A percentile compares a stretch with the other conserved stretches of the same genome.
phyloP scores from a whole-genome alignment of 53 echinoderm and acorn worm genomes.

The Zoroaster sp. region DNA sequence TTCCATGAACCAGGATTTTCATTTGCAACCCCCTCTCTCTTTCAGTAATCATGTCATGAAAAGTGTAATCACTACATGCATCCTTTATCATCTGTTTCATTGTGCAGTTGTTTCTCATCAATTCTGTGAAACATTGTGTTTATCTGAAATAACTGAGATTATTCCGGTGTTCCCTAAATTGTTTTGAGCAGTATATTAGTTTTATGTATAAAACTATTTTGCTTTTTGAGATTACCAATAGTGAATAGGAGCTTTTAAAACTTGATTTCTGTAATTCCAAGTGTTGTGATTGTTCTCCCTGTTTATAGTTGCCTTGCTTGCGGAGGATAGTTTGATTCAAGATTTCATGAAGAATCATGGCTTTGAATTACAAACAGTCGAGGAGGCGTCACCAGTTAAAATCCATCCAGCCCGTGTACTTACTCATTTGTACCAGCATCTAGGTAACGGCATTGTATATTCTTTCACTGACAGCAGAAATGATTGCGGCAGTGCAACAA shows the following conservation, averaged over 20 bases:
- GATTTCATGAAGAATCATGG: constrained; percentile 65
- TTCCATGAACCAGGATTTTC: too few relatives aligned
- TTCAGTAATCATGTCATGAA: too few relatives aligned
- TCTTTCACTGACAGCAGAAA: not conserved
- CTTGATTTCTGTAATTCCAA: not conserved
- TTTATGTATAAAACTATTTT: not conserved
- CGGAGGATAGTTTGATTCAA: constrained; percentile 75
- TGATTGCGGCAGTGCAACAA: not conserved
- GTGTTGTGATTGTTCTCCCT: not conserved
- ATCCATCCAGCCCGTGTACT: constrained; percentile 84
- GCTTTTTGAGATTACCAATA: too few relatives aligned
- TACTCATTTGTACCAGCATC: constrained; percentile 70
- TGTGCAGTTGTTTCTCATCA: too few relatives aligned
- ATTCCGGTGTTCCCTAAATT: too few relatives aligned
- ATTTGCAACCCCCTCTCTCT: too few relatives aligned
- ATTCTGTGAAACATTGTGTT: too few relatives aligned
- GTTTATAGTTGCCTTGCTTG: constrained; percentile 70
- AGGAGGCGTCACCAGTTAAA: constrained; percentile 76
- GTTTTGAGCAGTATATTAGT: too few relatives aligned
- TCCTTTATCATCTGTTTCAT: too few relatives aligned
- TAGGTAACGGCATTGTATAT: constrained; percentile 52
- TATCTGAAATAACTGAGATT: too few relatives aligned
- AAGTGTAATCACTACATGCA: too few relatives aligned
- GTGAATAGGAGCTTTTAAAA: too few relatives aligned
- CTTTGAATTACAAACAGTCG: constrained; percentile 76